Evolutionary conservation across 2,113 vertebrate genomes (phyloP), one percentile per base, ranked within the genome.

Genomic region (Syngnathus scovelli): DNA sequence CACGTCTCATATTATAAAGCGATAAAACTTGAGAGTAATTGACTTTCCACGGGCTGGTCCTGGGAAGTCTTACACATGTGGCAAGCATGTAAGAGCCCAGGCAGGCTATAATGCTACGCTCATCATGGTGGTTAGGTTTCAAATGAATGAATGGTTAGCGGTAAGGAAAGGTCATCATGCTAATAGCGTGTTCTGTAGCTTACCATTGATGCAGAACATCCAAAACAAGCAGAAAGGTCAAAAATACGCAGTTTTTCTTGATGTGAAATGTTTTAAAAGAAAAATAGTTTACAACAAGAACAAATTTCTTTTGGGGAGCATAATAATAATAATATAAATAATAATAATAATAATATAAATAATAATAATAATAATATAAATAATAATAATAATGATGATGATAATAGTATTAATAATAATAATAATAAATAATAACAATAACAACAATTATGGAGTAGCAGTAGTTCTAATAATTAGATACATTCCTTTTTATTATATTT

Each of bases 181-280:
- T 78, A 83, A 79, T 77, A 80, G 84, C 72, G 76, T 59, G 16
- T 58, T 36, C 27, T 58, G 80, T 70, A 39, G 46, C 65, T 64
- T 76, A 77, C 59, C 61, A 76, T 80, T 60, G 67, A 83, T 70
- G 71, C 55, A 78, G 51, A 86, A 79, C 80, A 73, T 33, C 64
- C 43, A 66, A 66, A 76, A 85, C 13, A 27, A 78, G 65, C 76
- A 72, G 61, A 82, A 88, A 89, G 85, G 81, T 84, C 87, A 89
- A 72, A 64, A 56, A 84, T 83, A 85, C 68, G 77, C 75, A 85
- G 81, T 81, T 69, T 77, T 66, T 76, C 38, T 67, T 73, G 71
- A 82, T 77, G 67, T 78, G 81, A 80, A 76, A 82, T 46, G 73
- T 69, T 33, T 33, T 33, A 33, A 33, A 33, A 33, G 27, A 33